Evolutionary conservation across 2,113 vertebrate species (phyloP).

Genomic region (Amphiprion ocellaris): DNA sequence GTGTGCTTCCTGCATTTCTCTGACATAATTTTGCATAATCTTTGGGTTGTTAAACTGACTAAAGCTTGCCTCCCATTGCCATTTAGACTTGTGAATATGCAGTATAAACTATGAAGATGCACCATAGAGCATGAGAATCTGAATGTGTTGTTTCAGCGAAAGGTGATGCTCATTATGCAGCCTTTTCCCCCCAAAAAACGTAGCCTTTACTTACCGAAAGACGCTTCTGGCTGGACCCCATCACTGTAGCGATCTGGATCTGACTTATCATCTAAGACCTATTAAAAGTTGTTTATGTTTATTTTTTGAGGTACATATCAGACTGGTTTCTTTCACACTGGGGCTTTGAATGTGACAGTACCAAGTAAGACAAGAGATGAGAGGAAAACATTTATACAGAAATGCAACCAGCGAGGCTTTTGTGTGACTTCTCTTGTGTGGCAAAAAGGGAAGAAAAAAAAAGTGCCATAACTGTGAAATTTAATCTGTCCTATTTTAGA

Average conservation of each 20-base stretch:
- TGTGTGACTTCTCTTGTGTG: conserved; percentile 32
- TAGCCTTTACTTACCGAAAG: conserved; percentile 1
- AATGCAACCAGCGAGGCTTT: conserved; percentile 35
- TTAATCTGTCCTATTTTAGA: conserved; percentile 69
- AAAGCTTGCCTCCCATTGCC: too few species aligned
- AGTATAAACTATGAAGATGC: too few species aligned
- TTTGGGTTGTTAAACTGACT: too few species aligned
- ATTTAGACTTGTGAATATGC: too few species aligned
- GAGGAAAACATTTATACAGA: conserved; percentile 32
- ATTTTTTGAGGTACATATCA: conserved; percentile 39
- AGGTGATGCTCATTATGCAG: not conserved
- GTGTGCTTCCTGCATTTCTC: too few species aligned
- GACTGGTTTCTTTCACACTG: conserved; percentile 10
- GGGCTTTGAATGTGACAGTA: conserved; percentile 54
- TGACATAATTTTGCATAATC: too few species aligned
- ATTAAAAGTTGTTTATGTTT: conserved; percentile 59
- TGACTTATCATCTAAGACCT: conserved; percentile 41
- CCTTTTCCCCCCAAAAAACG: not conserved
- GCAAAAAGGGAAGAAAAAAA: conserved; percentile 10
- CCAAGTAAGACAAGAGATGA: conserved; percentile 42
- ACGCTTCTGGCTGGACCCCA: conserved; percentile 26
- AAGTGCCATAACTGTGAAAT: conserved; percentile 60
- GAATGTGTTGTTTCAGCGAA: too few species aligned
- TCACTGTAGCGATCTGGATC: conserved; percentile 22
- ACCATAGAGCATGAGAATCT: too few species aligned